Base-by-base conservation (phyloP, 2,888 invertebrate species). In the Pyrgus malvae region DNA sequence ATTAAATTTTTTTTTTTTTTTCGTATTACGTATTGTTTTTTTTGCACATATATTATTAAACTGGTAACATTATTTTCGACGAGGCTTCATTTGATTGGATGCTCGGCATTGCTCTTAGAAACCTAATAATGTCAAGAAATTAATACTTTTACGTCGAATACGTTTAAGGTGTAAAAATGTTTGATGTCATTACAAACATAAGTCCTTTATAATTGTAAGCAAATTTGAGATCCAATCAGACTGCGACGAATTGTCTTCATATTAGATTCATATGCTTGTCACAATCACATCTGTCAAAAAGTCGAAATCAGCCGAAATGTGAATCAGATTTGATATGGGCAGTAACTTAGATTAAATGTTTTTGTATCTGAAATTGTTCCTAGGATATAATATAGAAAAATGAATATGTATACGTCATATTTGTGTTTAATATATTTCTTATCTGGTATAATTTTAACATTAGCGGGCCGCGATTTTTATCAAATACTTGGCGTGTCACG, bases 391-490 rank as follows among this genome's bases (percentile, higher is more conserved):
- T 61, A 57, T 62, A 67, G 62, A 69, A 81, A 74, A 76, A 90
- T 89, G 90, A 65, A 81, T 70, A 69, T 74, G 59, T 82, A 83
- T 64, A 74, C 75, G 55, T 81, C 74, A 41, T 80, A 75, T 62
- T 67, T 85, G 64, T 80, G 72, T 74, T 68, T 89, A 72, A 68
- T 86, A 74, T 87, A 82, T 78, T 78, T 87, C 55, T 67, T 76
- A 49, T 77, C 85, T 29, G 74, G 75, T 57, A 63, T 83, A 69
- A 78, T 89, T 59, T 62, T 88, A 64, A 72, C 81, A 40, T 70
- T 91, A 73, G 94, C 93, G 64, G 93, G 97, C 67, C 93, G 99
- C 69, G 98, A 99, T 87, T 99, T 98, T 87, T 99, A 99, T 89
- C 92, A 93, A 72, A 98, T 99, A 75, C 92, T 99, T 58, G 96